Evolutionary conservation across 2,888 invertebrate genomes (phyloP).

Genomic region (Eulithis prunata): DNA sequence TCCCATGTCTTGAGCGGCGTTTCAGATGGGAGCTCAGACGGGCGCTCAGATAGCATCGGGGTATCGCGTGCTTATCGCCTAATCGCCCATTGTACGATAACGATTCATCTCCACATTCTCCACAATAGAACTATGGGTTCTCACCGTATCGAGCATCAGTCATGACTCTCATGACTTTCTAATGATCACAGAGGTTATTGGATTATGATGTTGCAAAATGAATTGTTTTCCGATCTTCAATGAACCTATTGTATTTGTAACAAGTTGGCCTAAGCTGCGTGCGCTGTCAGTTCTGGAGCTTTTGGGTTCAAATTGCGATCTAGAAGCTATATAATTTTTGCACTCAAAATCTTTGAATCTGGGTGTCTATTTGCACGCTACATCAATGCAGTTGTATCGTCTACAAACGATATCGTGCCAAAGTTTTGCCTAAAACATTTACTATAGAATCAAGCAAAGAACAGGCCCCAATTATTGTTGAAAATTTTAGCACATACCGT

Average conservation of each 20-base stretch:
- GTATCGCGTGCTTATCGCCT: slow-evolving; percentile 62
- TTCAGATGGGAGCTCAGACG: slow-evolving; percentile 60
- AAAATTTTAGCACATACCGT: slow-evolving; percentile 41
- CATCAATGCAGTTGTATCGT: too few relatives aligned
- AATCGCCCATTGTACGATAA: slow-evolving; percentile 74
- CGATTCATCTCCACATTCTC: slow-evolving; percentile 60
- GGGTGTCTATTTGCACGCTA: too few relatives aligned
- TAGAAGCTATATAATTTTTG: too few relatives aligned
- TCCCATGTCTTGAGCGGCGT: slow-evolving; percentile 39
- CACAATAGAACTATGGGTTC: slow-evolving; percentile 53
- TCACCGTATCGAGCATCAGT: slow-evolving; percentile 41
- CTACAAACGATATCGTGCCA: neutral
- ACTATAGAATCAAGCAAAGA: slow-evolving; percentile 9
- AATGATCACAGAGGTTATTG: slow-evolving; percentile 19
- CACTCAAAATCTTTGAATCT: too few relatives aligned
- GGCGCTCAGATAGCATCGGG: slow-evolving; percentile 61
- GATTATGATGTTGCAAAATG: slow-evolving; percentile 11
- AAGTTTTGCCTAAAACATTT: neutral
- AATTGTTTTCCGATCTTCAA: neutral
- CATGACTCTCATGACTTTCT: slow-evolving; percentile 30
- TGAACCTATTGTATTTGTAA: too few relatives aligned
- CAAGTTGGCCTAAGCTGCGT: too few relatives aligned
- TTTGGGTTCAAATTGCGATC: too few relatives aligned
- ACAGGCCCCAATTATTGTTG: slow-evolving; percentile 29
- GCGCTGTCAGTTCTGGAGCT: too few relatives aligned